Evolutionary conservation across 2,797 vertebrate genomes (phyloP).

Genomic region (Hoplostethus atlanticus): DNA sequence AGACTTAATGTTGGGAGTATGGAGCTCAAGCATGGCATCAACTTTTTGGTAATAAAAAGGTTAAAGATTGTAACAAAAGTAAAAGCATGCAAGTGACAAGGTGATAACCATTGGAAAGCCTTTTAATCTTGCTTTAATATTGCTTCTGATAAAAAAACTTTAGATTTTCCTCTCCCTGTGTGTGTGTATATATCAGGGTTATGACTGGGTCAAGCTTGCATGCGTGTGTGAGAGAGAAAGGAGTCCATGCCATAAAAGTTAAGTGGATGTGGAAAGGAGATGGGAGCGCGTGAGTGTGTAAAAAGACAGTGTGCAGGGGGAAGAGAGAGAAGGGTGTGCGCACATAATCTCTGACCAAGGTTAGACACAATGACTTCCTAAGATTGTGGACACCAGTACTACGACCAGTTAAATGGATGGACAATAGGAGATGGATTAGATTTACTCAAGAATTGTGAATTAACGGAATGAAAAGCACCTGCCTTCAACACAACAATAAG

Average conservation of each 20-base stretch:
- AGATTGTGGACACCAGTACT: not conserved
- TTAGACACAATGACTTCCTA: conserved; percentile 19
- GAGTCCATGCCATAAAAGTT: too few species aligned
- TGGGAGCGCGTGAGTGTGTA: too few species aligned
- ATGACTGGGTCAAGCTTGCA: too few species aligned
- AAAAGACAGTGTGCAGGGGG: not conserved
- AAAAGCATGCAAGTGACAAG: not conserved
- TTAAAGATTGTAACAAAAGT: not conserved
- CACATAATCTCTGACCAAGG: conserved; percentile 9
- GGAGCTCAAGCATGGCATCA: not conserved
- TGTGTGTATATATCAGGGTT: too few species aligned
- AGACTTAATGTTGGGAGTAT: too few species aligned
- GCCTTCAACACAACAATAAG: not conserved
- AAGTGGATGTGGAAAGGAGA: not conserved
- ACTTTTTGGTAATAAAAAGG: not conserved
- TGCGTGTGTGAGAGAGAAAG: too few species aligned
- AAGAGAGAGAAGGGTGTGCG: not conserved
- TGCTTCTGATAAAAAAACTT: too few species aligned
- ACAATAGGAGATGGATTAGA: too few species aligned
- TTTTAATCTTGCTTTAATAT: too few species aligned
- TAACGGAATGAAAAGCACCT: conserved; percentile 2
- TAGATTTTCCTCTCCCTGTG: too few species aligned
- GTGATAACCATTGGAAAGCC: too few species aligned
- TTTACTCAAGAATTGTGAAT: too few species aligned
- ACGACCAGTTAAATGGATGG: not conserved